Base-by-base conservation (phyloP, 2,888 invertebrate species). In the Rhogogaster chlorosoma region DNA sequence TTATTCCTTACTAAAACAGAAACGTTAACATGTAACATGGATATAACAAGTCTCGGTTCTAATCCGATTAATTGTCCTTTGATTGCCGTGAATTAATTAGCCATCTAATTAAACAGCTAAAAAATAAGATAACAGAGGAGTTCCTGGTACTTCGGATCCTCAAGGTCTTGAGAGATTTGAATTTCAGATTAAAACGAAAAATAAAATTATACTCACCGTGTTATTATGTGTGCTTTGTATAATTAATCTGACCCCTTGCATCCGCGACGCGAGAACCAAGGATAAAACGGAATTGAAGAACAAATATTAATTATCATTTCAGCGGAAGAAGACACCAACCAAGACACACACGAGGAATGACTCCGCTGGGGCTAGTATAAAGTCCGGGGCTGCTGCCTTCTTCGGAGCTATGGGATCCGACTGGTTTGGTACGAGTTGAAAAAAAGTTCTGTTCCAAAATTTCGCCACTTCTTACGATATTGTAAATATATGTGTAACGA, bases 321-420 rank as follows among this genome's bases (percentile, higher is more conserved):
- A 95, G 95, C 91, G 95, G 87, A 95, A 95, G 92, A 95, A 95
- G 88, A 91, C 90, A 22, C 80, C 88, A 85, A 91, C 91, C 87
- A 94, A 93, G 88, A 91, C 91, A 12, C 94, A 92, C 82, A 92
- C 92, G 70, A 90, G 90, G 42, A 93, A 90, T 82, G 94, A 94
- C 86, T 93, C 96, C 0, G 94, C 95, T 71, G 95, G 96, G 0
- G 92, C 94, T 29, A 92, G 94, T 3, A 94, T 95, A 83, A 95
- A 97, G 87, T 97, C 97, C 22, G 96, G 97, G 18, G 97, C 97
- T 0, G 96, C 97, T 0, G 96, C 97, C 0, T 96, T 97, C 93
- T 97, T 97, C 92, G 97, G 96, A 84, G 96, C 96, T 3, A 96
- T 97, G 96, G 96, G 97, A 9, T 96, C 96, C 12, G 97, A 97